Evolutionary conservation across 2,113 vertebrate species (phyloP), one percentile per base, ranked within the genome.

Genomic region (Lipophrys pholis): DNA sequence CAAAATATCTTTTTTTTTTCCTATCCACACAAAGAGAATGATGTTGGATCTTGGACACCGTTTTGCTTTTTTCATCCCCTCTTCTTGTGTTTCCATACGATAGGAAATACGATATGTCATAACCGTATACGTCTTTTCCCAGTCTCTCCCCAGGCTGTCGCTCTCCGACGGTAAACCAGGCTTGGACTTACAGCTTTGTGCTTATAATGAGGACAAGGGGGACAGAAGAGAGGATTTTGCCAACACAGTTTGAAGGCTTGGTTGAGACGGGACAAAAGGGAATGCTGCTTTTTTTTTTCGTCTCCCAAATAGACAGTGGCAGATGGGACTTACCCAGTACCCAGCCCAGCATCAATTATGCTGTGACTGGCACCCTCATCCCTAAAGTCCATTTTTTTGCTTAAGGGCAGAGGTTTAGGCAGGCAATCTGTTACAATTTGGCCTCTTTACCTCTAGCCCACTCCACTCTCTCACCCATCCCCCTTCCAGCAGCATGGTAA

Each of bases 131-230:
- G 53, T 78, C 65, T 84, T 81, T 81, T 40, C 68, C 53, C 21
- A n/a, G 65, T 64, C 57, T 63, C 61, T 82, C 83, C 63, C 51
- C 21, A 41, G 53, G 77, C 73, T 45, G 64, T 72, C 11, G 21
- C 59, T 76, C 83, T 84, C 64, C 12, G 49, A 62, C 51, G 81
- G 77, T 67, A 76, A 84, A 82, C 69, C 51, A 70, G 65, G 59
- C 81, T 80, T 85, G 81, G 87, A 87, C 82, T 86, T 76, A 62
- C 35, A 84, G 81, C 46, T 82, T 86, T 53, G 56, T 67, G 62
- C 38, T 53, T 84, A 77, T 89, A 92, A 89, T 88, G 82, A 91
- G 87, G 88, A 87, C 82, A 73, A 82, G 87, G 55, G 84, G 86
- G 90, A 87, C 80, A 79, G 66, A 72, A 42, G 80, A 76, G 69